phyloP scores from a whole-genome alignment of 2,797 vertebrate genomes.

The Chromobotia macracanthus region DNA sequence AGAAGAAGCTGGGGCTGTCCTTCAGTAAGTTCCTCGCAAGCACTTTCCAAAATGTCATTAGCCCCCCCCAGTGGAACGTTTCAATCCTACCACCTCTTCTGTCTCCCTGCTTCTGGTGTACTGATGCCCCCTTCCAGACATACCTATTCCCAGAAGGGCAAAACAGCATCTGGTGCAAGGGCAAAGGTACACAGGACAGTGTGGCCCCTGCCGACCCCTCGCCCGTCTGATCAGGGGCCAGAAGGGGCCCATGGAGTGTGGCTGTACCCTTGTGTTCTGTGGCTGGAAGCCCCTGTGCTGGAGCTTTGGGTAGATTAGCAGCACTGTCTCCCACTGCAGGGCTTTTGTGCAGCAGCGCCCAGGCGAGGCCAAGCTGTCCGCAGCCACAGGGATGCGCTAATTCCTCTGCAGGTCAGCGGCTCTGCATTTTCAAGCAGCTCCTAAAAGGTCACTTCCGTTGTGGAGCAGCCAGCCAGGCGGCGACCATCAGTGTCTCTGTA shows the following conservation, averaged over 20 bases:
- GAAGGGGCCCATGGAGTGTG: slow-evolving; percentile 70
- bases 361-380: slow-evolving; percentile 80
- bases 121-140: slow-evolving; percentile 57
- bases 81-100: slow-evolving; percentile 59
- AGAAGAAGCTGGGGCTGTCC: slow-evolving; percentile 17
- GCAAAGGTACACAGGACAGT: slow-evolving; percentile 72
- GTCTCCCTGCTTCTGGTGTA: slow-evolving; percentile 56
- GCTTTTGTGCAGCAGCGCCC: slow-evolving; percentile 77
- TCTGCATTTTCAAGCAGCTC: slow-evolving; percentile 69
- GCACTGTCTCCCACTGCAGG: slow-evolving; percentile 66
- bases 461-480: slow-evolving; percentile 36
- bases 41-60: slow-evolving; percentile 33
- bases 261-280: slow-evolving; percentile 63
- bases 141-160: slow-evolving; percentile 64
- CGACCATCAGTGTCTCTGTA: slow-evolving; percentile 24
- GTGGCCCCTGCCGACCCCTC: slow-evolving; percentile 68
- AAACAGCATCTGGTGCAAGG: slow-evolving; percentile 73
- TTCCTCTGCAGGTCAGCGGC: slow-evolving; percentile 76
- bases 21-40: slow-evolving; percentile 43
- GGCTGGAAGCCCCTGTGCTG: slow-evolving; percentile 69
- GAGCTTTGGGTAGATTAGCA: slow-evolving; percentile 81
- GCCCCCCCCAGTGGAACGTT: slow-evolving; percentile 32
- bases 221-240: slow-evolving; percentile 77
- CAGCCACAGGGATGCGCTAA: slow-evolving; percentile 76
- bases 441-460: slow-evolving; percentile 58